Conservation (phyloP, 1,140 invertebrate species). For the Drosophila sechellia region DNA sequence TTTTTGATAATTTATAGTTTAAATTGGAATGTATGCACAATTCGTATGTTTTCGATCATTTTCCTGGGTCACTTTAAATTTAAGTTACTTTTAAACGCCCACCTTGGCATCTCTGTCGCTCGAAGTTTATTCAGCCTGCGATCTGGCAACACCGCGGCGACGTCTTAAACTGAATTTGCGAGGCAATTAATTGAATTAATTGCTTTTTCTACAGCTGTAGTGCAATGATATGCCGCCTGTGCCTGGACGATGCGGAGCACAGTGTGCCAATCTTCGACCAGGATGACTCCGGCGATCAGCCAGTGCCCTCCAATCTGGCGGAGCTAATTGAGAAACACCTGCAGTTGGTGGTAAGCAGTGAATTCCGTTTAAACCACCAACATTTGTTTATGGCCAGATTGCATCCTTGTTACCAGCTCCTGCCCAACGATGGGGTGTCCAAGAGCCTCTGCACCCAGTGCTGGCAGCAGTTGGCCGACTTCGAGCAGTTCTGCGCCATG, state of each 20-base stretch:
- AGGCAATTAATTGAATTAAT: slow-evolving; percentile 19
- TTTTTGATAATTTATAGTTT: no score
- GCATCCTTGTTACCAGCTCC: slow-evolving; percentile 11
- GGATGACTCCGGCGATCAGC: slow-evolving; percentile 3
- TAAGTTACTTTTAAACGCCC: background rate
- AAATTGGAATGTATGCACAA: no score
- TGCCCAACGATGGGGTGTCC: slow-evolving; percentile 32
- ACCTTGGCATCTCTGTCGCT: slow-evolving; percentile 3
- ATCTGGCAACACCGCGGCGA: slow-evolving; percentile 4
- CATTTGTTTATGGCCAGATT: background rate
- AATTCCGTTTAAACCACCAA: background rate
- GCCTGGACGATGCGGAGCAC: slow-evolving; percentile 45
- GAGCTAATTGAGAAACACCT: slow-evolving; percentile 46
- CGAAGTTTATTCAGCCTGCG: background rate
- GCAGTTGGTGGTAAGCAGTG: slow-evolving; percentile 27
- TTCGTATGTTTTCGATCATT: no score
- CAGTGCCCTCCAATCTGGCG: slow-evolving; percentile 31
- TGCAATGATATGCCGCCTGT: slow-evolving; percentile 50
- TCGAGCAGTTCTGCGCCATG: slow-evolving; percentile 45
- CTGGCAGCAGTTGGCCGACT: slow-evolving; percentile 49
- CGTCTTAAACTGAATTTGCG: slow-evolving; percentile 7
- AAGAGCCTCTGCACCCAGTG: slow-evolving; percentile 38
- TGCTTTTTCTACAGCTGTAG: background rate
- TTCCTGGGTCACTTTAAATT: no score
- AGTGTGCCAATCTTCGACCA: slow-evolving; percentile 39